Evolutionary conservation across 2,797 vertebrate genomes (phyloP).

Genomic region (Argya squamiceps): DNA sequence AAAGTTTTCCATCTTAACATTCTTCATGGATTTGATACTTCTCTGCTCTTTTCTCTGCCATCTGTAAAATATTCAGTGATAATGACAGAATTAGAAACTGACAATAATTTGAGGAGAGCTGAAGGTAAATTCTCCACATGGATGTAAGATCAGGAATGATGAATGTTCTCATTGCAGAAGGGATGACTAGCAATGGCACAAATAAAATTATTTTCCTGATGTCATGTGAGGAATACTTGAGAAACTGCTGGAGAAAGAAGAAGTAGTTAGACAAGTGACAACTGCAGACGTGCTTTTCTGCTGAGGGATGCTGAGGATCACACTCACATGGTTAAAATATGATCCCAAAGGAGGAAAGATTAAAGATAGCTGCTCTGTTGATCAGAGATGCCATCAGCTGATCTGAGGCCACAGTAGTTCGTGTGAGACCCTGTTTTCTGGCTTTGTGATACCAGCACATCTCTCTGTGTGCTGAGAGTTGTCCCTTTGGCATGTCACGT

Average conservation of each 20-base stretch:
- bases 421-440: background rate
- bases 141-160: background rate
- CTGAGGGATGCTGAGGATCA: background rate
- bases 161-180: background rate
- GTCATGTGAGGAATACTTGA: background rate
- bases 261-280: background rate
- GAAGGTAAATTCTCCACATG: background rate
- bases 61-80: background rate
- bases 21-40: background rate
- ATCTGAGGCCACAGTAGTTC: background rate
- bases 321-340: background rate
- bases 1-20: background rate
- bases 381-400: conserved; percentile 43
- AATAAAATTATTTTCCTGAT: background rate
- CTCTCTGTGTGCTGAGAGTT: background rate
- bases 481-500: fast-evolving
- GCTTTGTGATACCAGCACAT: background rate
- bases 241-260: background rate
- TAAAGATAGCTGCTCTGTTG: background rate
- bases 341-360: background rate
- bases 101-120: background rate
- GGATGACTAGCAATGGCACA: background rate
- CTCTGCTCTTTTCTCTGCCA: background rate
- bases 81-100: background rate
- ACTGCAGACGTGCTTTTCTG: background rate